These are phyloP conservation scores for Fistularia tabacaria DNA, from an alignment of 2,797 vertebrate genomes.

Conservation along the genomic window DNA sequence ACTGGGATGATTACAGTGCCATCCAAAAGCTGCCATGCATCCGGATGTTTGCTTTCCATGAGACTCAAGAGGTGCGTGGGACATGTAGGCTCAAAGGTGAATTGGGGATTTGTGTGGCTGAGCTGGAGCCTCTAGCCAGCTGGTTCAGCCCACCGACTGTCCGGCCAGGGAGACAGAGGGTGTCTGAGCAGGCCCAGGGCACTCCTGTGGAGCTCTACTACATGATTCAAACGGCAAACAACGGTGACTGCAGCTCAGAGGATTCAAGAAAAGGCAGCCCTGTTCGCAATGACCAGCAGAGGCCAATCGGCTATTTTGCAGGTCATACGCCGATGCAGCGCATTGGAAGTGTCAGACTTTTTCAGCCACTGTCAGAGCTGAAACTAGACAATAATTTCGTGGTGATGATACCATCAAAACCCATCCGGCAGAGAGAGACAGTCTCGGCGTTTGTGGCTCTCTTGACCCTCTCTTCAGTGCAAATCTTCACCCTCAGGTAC, in stretches of 20 bases:
- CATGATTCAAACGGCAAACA: slow-evolving; percentile 72
- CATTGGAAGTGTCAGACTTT: slow-evolving; percentile 83
- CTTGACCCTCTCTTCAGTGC: slow-evolving; percentile 80
- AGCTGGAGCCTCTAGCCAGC: slow-evolving; percentile 78
- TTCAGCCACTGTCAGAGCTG: slow-evolving; percentile 81
- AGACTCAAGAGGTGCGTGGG: slow-evolving; percentile 83
- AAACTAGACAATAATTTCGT: slow-evolving; percentile 83
- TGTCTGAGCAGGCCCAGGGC: slow-evolving; percentile 73
- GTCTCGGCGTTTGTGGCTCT: slow-evolving; percentile 82
- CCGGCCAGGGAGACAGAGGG: slow-evolving; percentile 76
- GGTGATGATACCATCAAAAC: slow-evolving; percentile 86
- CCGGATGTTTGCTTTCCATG: slow-evolving; percentile 81
- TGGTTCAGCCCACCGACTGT: slow-evolving; percentile 82
- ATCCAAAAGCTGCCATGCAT: slow-evolving; percentile 78
- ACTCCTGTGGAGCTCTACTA: slow-evolving; percentile 84
- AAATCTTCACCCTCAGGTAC: slow-evolving; percentile 91
- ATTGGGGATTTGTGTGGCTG: slow-evolving; percentile 80
- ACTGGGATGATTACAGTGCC: slow-evolving; percentile 82
- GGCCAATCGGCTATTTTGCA: slow-evolving; percentile 71
- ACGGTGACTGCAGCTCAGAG: slow-evolving; percentile 73
- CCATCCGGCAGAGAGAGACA: slow-evolving; percentile 85
- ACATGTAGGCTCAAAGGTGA: slow-evolving; percentile 78
- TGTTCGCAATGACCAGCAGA: slow-evolving; percentile 76
- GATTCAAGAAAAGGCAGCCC: slow-evolving; percentile 78
- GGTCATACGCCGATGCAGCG: slow-evolving; percentile 79